Conservation (phyloP, 2,113 vertebrate species). For the Coptodon bakossiorum region DNA sequence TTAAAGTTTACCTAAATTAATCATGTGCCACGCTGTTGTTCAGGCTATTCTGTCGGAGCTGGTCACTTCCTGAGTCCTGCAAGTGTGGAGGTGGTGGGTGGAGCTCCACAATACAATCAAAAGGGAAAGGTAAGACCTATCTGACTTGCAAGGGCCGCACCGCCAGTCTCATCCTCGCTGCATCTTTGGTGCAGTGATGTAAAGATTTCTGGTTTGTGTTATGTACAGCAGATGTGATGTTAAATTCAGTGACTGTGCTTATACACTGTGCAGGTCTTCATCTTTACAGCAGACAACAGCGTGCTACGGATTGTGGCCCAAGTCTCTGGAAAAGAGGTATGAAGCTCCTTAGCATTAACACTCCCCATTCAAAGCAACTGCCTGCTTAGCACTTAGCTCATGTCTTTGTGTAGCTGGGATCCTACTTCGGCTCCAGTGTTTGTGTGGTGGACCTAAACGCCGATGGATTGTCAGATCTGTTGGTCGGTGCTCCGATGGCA, state of each 20-base stretch:
- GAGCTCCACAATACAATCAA: slow-evolving; percentile 89
- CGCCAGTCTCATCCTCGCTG: background rate
- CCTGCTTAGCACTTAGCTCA: background rate
- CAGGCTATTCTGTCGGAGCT: slow-evolving; percentile 90
- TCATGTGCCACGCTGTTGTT: background rate
- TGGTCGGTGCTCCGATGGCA: slow-evolving; percentile 89
- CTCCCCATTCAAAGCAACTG: background rate
- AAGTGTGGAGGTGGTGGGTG: slow-evolving; percentile 82
- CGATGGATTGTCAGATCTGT: slow-evolving; percentile 89
- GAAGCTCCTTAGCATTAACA: background rate
- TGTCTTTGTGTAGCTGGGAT: slow-evolving; percentile 78
- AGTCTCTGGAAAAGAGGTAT: slow-evolving; percentile 81
- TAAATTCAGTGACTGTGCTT: background rate
- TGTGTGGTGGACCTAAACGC: slow-evolving; percentile 88
- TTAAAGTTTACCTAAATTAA: background rate
- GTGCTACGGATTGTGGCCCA: slow-evolving; percentile 72
- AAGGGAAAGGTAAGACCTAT: slow-evolving; percentile 85
- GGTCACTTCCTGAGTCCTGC: slow-evolving; percentile 78
- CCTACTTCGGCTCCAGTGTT: slow-evolving; percentile 90
- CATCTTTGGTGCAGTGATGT: background rate
- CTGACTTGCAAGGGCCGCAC: background rate
- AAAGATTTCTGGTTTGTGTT: background rate
- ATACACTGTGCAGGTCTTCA: slow-evolving; percentile 72
- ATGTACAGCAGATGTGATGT: background rate
- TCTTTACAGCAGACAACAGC: slow-evolving; percentile 70